These are phyloP conservation scores for Tetragnatha montana DNA, from an alignment of 2,888 invertebrate genomes.

Conservation along the genomic window DNA sequence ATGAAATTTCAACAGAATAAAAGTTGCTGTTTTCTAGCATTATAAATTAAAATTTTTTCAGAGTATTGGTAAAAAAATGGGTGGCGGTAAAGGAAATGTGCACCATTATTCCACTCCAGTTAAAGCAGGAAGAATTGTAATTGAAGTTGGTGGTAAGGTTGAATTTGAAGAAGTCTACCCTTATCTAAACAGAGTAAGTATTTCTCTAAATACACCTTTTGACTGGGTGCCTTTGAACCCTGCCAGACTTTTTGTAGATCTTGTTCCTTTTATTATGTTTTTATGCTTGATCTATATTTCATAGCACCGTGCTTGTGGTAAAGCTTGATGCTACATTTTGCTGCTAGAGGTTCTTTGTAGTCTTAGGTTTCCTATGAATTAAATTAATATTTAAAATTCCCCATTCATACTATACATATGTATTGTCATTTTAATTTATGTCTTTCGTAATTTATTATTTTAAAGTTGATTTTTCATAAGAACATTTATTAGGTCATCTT, in stretches of 20 bases:
- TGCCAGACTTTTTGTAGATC: neutral
- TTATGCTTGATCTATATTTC: neutral
- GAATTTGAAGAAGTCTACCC: conserved; percentile 81
- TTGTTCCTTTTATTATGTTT: neutral
- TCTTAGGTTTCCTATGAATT: too few relatives aligned
- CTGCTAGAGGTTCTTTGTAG: too few relatives aligned
- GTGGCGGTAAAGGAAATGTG: conserved; percentile 96
- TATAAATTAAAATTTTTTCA: conserved; percentile 74
- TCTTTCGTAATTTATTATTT: too few relatives aligned
- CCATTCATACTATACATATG: too few relatives aligned
- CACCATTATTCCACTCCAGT: conserved; percentile 96
- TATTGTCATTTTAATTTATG: too few relatives aligned
- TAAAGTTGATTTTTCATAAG: too few relatives aligned
- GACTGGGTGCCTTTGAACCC: neutral
- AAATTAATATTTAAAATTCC: too few relatives aligned
- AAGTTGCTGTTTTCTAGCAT: too few relatives aligned
- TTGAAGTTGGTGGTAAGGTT: conserved; percentile 94
- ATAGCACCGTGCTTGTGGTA: too few relatives aligned
- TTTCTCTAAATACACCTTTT: neutral
- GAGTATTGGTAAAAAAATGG: conserved; percentile 93
- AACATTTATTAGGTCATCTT: too few relatives aligned
- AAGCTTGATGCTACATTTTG: too few relatives aligned
- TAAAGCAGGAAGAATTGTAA: conserved; percentile 90
- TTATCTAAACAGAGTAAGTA: conserved; percentile 80
- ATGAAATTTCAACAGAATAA: too few relatives aligned